Percentiles rank a stretch among this genome's conserved stretches.
Evolutionary conservation across 2,888 invertebrate species (phyloP).

Genomic region (Chrysodeixis includens): DNA sequence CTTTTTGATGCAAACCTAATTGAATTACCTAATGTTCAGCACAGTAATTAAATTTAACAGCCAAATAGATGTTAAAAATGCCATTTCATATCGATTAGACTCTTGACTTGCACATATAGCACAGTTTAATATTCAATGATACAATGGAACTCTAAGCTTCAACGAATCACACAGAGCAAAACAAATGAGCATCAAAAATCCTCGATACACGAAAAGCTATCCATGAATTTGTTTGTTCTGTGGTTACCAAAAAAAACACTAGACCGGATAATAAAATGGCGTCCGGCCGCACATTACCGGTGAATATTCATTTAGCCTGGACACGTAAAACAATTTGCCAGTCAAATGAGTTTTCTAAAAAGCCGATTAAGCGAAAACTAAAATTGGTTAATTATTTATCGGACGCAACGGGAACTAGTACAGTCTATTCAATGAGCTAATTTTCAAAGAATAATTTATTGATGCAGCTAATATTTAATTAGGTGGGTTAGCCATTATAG

Average conservation of each 20-base stretch:
- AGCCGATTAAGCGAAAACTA: slow-evolving; percentile 88
- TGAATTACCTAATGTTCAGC: no score
- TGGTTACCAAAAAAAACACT: slow-evolving; percentile 59
- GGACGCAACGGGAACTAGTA: slow-evolving; percentile 61
- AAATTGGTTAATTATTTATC: slow-evolving; percentile 86
- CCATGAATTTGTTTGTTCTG: slow-evolving; percentile 43
- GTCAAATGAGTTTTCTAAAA: slow-evolving; percentile 88
- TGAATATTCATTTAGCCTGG: slow-evolving; percentile 73
- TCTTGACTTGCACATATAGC: no score
- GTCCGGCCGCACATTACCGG: slow-evolving; percentile 62
- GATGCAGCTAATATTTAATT: slow-evolving; percentile 32
- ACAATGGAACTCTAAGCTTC: no score
- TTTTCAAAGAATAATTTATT: slow-evolving; percentile 57
- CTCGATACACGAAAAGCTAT: slow-evolving; percentile 13
- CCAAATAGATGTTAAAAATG: no score
- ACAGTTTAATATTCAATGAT: no score
- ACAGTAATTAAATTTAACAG: no score
- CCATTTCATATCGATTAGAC: no score
- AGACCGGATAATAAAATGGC: slow-evolving; percentile 52
- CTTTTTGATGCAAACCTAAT: no score
- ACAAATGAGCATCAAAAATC: background rate
- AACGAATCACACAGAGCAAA: no score
- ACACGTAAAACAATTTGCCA: slow-evolving; percentile 83
- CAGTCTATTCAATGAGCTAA: slow-evolving; percentile 40
- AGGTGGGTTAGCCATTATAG: slow-evolving; percentile 19